Base-by-base conservation (phyloP, 2,797 vertebrate genomes). In the Urosaurus nigricauda region DNA sequence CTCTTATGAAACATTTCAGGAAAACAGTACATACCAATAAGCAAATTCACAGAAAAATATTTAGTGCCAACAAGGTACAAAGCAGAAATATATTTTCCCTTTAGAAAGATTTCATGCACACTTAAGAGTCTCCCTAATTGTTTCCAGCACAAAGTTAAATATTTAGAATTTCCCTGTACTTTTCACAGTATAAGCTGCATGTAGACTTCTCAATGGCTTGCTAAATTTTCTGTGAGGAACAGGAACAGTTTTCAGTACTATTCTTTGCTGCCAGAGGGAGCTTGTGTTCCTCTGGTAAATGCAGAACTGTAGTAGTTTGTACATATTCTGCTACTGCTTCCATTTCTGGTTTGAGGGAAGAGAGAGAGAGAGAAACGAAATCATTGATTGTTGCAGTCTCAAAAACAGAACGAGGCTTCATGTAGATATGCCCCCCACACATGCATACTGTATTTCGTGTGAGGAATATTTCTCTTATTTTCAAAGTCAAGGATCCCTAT, bases 181-280 rank as follows among this genome's bases (percentile, higher is more conserved):
- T 74, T 68, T 32, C 7, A 53, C 3, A 6, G 5, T 26, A 21
- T 51, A 32, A n/a, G 47, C 13, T 65, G 32, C 32, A 68, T 68
- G 17, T 17, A 47, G 56, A 3, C 35, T 29, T 1, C 29, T 0
- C 19, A 85, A 43, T 35, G 9, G 12, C 26, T 26, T 47, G 47
- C 37, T 63, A 12, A 85, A 5, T 16, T 53, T 78, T 83, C n/a
- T 68, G 7, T 5, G 29, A 51, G 43, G n/a, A 35, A 89, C 73
- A 51, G 0, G 8, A 5, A 65, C 19, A n/a, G 5, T 35, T 29
- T n/a, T 51, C 63, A 86, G 17, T 89, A 35, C 83, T 47, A 1
- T 21, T 79, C n/a, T 60, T 85, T 71, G 53, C 83, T 89, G 83
- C 79, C 84, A 89, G 88, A 86, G 84, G 84, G 88, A 75, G 88